Evolutionary conservation across 2,113 vertebrate species (phyloP), one percentile per base, ranked within the genome.

Genomic region (Stigmatopora argus): DNA sequence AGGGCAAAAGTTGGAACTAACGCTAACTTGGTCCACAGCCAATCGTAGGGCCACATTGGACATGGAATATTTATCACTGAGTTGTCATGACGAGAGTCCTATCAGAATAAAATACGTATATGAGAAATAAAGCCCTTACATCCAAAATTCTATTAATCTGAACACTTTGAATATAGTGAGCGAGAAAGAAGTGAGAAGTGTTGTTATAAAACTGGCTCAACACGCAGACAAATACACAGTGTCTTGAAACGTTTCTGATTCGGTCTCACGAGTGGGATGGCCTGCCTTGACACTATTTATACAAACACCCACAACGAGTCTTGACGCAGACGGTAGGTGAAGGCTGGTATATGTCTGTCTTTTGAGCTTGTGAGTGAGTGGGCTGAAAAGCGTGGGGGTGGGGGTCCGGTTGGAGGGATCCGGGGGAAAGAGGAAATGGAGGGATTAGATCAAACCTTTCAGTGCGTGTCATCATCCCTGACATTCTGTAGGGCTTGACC

Each of bases 401-500:
- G 67, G 72, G 70, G 77, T 78, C 73, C 59, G 74, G 78, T 79
- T 61, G 80, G 73, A 79, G 72, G 78, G 81, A 83, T 56, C 71
- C 65, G 68, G 81, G 71, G 74, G 78, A 85, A 41, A 82, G 73
- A 74, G 80, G 77, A 85, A 84, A 85, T 82, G 77, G 78, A 80
- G 62, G 86, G 86, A 84, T 86, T 86, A 87, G 81, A 88, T 90
- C 83, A 89, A 88, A 88, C 84, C 85, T 84, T 86, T 87, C 83
- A 84, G 85, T 83, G 86, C 79, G 81, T 86, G 85, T 86, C 85
- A 90, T 89, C 87, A 88, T 90, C 82, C 72, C 83, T 89, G 87
- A 87, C 86, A 90, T 90, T 88, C 85, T 89, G 86, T 89, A 87
- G 85, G 85, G 83, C 87, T 89, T 90, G 88, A 90, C 89, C 89